A percentile compares a stretch with the other conserved stretches of the same genome.
Conservation (phyloP, 2,888 invertebrate genomes). For the Hirtodrosophila trivittata region DNA sequence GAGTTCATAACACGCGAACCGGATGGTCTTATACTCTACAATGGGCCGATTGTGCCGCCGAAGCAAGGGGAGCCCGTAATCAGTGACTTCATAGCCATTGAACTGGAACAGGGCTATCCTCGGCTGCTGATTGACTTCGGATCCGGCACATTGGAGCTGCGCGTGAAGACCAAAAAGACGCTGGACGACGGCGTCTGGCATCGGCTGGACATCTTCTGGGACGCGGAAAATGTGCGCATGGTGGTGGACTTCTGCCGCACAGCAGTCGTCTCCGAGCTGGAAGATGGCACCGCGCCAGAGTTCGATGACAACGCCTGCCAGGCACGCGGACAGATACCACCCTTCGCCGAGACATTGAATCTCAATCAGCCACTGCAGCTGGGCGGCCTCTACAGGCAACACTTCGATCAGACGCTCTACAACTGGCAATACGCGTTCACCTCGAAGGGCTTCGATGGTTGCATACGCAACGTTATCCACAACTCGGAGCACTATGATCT, state of each 20-base stretch:
- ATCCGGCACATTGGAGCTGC: conserved; percentile 93
- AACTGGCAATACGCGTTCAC: conserved; percentile 95
- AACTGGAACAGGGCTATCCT: conserved; percentile 95
- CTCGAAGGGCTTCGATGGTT: conserved; percentile 96
- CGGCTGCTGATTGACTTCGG: conserved; percentile 96
- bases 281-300: conserved; percentile 93
- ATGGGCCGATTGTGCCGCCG: conserved; percentile 98
- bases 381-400: conserved; percentile 95
- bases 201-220: conserved; percentile 96
- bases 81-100: conserved; percentile 96
- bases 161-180: conserved; percentile 92
- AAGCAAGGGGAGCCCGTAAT: conserved; percentile 91
- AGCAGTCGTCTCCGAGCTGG: conserved; percentile 92
- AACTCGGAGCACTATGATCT: conserved; percentile 97
- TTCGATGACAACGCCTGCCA: conserved; percentile 96
- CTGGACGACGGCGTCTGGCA: conserved; percentile 99
- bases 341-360: conserved; percentile 97
- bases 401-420: conserved; percentile 93
- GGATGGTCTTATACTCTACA: conserved; percentile 96
- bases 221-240: conserved; percentile 95
- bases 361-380: conserved; percentile 97
- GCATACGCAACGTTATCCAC: conserved; percentile 96
- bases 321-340: conserved; percentile 94
- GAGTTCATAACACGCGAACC: conserved; percentile 96
- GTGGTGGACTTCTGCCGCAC: conserved; percentile 96